Conservation (phyloP, 1,140 invertebrate species). For the Doryteuthis pealeii region DNA sequence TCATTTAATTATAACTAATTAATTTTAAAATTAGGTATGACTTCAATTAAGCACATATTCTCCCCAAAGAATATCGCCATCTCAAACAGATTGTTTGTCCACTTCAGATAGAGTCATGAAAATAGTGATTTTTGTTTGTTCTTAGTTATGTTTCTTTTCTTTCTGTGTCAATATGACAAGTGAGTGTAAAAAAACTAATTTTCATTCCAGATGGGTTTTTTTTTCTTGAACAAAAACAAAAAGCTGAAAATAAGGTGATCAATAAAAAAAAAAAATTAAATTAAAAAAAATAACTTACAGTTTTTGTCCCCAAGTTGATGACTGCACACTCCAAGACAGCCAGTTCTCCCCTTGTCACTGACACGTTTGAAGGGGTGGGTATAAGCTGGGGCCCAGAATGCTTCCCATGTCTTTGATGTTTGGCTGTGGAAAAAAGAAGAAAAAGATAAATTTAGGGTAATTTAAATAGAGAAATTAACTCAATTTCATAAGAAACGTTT, state of each 20-base stretch:
- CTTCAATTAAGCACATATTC: no score
- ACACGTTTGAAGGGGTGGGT: conserved; percentile 19
- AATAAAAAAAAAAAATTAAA: not conserved
- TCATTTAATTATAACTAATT: no score
- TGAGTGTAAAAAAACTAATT: no score
- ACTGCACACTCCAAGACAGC: conserved; percentile 35
- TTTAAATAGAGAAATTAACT: not conserved
- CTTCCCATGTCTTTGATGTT: conserved; percentile 8
- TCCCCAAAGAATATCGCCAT: no score
- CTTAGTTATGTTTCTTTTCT: no score
- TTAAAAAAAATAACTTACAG: conserved; percentile 29
- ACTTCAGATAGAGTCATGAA: no score
- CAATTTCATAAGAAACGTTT: no score
- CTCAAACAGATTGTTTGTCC: no score
- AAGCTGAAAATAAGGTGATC: not conserved
- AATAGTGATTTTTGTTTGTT: no score
- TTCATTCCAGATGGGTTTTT: no score
- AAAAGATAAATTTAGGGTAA: not conserved
- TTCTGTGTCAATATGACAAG: no score
- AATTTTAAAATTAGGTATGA: no score
- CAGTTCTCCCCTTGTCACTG: conserved; percentile 21
- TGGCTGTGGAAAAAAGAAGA: not conserved
- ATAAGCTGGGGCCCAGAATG: not conserved
- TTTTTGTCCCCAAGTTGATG: conserved; percentile 36
- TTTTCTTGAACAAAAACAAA: not conserved